Evolutionary conservation across 2,888 invertebrate genomes (phyloP).

Genomic region (Sarcophaga subvicina): DNA sequence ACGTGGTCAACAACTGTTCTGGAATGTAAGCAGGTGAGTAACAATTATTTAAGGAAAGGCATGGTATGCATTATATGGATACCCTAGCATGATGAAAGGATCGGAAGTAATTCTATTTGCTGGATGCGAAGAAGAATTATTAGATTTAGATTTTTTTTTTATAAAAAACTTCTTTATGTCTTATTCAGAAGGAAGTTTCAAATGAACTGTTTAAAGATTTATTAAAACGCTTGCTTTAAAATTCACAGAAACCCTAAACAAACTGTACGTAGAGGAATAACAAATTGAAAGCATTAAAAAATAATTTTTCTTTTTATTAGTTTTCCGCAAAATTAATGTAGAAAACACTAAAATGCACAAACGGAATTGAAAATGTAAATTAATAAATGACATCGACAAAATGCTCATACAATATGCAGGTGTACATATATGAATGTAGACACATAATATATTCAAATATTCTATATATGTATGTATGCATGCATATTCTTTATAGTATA

Average conservation of each 20-base stretch:
- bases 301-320: background rate
- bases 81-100: too few species aligned
- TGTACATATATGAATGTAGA: background rate
- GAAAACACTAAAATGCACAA: conserved; percentile 29
- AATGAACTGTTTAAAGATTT: too few species aligned
- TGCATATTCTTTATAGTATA: too few species aligned
- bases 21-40: too few species aligned
- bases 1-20: too few species aligned
- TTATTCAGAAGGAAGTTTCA: too few species aligned
- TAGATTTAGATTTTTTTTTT: too few species aligned
- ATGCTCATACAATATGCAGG: background rate
- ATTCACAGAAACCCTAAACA: background rate
- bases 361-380: conserved; percentile 57
- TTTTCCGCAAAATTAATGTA: conserved; percentile 3
- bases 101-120: too few species aligned
- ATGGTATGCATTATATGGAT: too few species aligned
- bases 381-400: conserved; percentile 39
- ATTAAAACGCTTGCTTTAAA: background rate
- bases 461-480: background rate
- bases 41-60: too few species aligned
- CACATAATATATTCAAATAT: background rate
- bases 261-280: background rate
- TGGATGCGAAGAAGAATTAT: too few species aligned
- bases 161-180: too few species aligned
- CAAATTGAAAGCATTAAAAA: background rate